Evolutionary conservation across 2,888 invertebrate genomes (phyloP).

Genomic region (Helobdella robusta): DNA sequence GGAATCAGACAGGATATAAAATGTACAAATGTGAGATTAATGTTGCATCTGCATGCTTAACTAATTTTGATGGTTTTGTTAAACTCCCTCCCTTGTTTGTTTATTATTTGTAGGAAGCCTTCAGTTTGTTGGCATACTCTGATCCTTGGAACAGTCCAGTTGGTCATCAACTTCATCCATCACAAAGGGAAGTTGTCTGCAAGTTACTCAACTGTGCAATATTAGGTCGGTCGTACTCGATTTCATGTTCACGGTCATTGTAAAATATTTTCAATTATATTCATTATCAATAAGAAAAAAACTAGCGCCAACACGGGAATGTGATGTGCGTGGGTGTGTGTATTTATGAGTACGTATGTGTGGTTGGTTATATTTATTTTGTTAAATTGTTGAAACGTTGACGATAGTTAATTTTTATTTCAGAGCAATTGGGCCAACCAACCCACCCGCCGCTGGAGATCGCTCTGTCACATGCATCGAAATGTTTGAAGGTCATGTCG

Average conservation of each 20-base stretch:
- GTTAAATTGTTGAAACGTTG: constrained; percentile 16
- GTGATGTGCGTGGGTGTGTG: too few species aligned
- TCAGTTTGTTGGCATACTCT: constrained; percentile 90
- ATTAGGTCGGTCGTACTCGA: constrained; percentile 63
- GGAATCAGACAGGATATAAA: too few species aligned
- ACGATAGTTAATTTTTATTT: too few species aligned
- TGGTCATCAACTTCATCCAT: constrained; percentile 88
- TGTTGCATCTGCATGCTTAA: neutral
- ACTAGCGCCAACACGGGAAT: too few species aligned
- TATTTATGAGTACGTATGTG: too few species aligned
- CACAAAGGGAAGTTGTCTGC: constrained; percentile 85
- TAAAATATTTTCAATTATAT: too few species aligned
- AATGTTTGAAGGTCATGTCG: constrained; percentile 80
- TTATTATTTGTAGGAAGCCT: constrained; percentile 67
- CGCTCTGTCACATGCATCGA: constrained; percentile 78
- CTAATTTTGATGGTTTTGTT: neutral
- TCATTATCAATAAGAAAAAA: too few species aligned
- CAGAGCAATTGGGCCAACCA: constrained; percentile 81
- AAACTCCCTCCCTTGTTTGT: too few species aligned
- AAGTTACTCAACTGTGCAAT: constrained; percentile 94
- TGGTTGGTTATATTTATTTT: constrained; percentile 4
- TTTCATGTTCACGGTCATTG: too few species aligned
- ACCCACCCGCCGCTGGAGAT: constrained; percentile 85
- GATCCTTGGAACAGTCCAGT: constrained; percentile 96
- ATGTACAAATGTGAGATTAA: too few species aligned